These are phyloP conservation scores for Ranitomeya variabilis DNA, from an alignment of 2,113 vertebrate genomes.

Conservation along the genomic window DNA sequence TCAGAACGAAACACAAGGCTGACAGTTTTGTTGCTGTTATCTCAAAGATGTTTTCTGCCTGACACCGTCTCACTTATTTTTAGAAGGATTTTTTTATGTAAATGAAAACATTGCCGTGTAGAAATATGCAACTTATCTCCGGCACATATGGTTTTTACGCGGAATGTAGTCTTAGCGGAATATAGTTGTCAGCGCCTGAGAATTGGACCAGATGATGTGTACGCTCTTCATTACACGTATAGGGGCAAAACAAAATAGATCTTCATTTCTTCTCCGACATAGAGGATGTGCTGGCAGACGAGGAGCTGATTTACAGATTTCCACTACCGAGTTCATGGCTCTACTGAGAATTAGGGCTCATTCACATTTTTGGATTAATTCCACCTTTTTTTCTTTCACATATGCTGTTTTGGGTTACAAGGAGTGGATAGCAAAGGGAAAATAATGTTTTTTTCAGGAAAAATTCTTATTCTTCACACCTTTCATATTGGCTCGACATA, in stretches of 20 bases:
- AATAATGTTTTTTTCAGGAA: too few relatives aligned
- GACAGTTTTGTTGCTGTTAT: slow-evolving; percentile 60
- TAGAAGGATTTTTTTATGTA: slow-evolving; percentile 62
- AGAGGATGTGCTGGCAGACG: background rate
- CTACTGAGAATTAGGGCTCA: background rate
- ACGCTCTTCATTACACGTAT: slow-evolving; percentile 2
- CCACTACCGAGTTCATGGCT: background rate
- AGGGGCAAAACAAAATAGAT: slow-evolving; percentile 32
- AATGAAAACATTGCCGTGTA: slow-evolving; percentile 60
- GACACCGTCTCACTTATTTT: slow-evolving; percentile 62
- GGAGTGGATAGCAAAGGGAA: too few relatives aligned
- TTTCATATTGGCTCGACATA: too few relatives aligned
- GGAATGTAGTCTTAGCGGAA: slow-evolving; percentile 20
- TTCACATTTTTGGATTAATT: too few relatives aligned
- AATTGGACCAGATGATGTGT: slow-evolving; percentile 25
- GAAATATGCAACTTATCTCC: slow-evolving; percentile 44
- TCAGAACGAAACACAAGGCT: slow-evolving; percentile 64
- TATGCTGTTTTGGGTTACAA: too few relatives aligned
- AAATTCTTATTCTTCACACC: too few relatives aligned
- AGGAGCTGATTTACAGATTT: background rate
- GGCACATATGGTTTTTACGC: slow-evolving; percentile 32
- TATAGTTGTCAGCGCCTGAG: slow-evolving; percentile 37
- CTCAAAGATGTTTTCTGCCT: slow-evolving; percentile 62
- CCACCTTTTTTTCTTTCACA: too few relatives aligned
- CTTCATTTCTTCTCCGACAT: slow-evolving; percentile 19